Percentiles rank a stretch among this genome's conserved stretches.
These are phyloP conservation scores for Siphlonurus alternatus DNA, from an alignment of 2,888 invertebrate species.

Conservation along the genomic window DNA sequence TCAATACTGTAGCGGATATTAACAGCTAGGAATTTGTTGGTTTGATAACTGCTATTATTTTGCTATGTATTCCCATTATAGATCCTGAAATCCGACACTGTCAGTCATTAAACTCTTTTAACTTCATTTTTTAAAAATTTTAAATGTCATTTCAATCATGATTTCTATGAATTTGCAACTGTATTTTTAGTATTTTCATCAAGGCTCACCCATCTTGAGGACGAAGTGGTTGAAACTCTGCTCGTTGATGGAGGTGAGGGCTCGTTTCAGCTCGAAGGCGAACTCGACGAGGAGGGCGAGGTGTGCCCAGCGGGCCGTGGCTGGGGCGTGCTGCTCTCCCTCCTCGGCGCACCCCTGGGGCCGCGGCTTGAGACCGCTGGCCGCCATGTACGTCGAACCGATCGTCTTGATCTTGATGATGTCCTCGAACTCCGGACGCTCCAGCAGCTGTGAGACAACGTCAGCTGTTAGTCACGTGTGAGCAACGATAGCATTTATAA, in stretches of 20 bases:
- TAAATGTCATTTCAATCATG: not conserved
- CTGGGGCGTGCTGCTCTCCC: slow-evolving; percentile 48
- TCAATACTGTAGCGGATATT: too few relatives aligned
- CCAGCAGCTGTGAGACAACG: slow-evolving; percentile 49
- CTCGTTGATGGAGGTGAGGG: slow-evolving; percentile 82
- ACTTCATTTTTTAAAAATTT: not conserved
- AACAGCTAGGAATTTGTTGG: too few relatives aligned
- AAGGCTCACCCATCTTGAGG: slow-evolving; percentile 57
- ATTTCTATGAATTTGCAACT: too few relatives aligned
- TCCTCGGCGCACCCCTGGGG: not conserved
- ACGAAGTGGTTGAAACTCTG: slow-evolving; percentile 93
- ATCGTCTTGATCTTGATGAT: slow-evolving; percentile 92
- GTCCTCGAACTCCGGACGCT: slow-evolving; percentile 68
- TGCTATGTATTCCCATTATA: too few relatives aligned
- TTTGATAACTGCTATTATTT: too few relatives aligned
- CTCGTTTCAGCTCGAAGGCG: slow-evolving; percentile 74
- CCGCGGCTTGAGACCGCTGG: slow-evolving; percentile 68
- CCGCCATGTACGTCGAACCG: slow-evolving; percentile 90
- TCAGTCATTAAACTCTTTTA: not conserved
- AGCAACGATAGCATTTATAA: slow-evolving; percentile 11
- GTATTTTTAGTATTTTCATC: too few relatives aligned
- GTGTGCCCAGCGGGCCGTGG: slow-evolving; percentile 65
- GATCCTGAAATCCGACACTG: too few relatives aligned
- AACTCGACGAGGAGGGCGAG: slow-evolving; percentile 74
- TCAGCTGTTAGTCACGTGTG: too few relatives aligned